Base-by-base conservation (phyloP, 2,888 invertebrate species). In the Aphidius colemani region DNA sequence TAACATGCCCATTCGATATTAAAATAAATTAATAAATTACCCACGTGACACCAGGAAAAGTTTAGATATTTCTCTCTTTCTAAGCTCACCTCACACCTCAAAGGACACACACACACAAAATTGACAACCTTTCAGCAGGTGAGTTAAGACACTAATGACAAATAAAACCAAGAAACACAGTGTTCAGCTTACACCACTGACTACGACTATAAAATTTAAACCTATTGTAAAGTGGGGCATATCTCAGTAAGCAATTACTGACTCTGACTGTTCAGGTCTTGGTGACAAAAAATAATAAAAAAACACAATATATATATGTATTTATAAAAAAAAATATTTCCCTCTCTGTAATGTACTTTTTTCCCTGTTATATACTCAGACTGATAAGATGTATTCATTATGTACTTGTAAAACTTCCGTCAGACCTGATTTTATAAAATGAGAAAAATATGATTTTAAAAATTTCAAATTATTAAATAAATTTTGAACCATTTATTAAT, bases 191-290 rank as follows among this genome's bases (percentile, higher is more conserved):
- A 68, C 66, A 66, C 61, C 61, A 63, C 53, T 18, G 59, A 45
- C 45, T 57, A 56, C 58, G 63, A 64, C 64, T 59, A 66, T 64
- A 64, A 64, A 60, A 46, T 59, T 57, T 60, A 48, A 59, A 64
- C 66, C 60, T 61, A 66, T 66, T 65, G 65, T 68, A 62, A 67
- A 70, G 69, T 69, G 71, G 71, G 71, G 70, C 71, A 71, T 71
- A 71, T 72, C 72, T 69, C 64, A 43, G 39, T 64, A 40, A 44
- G 66, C 66, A 71, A 72, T 72, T 71, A 66, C 62, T 11, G 40
- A 48, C 46, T 53, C 65, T 63, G 64, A 57, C 51, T 61, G 41
- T 49, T 48, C 11, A 55, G 57, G 46, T 11, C 45, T 63, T 30
- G 30, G 30, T 30, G 13, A 55, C 40, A 9, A 9, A 13, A 55